phyloP scores from a whole-genome alignment of 2,113 vertebrate genomes.

The Kobus ellipsiprymnus region DNA sequence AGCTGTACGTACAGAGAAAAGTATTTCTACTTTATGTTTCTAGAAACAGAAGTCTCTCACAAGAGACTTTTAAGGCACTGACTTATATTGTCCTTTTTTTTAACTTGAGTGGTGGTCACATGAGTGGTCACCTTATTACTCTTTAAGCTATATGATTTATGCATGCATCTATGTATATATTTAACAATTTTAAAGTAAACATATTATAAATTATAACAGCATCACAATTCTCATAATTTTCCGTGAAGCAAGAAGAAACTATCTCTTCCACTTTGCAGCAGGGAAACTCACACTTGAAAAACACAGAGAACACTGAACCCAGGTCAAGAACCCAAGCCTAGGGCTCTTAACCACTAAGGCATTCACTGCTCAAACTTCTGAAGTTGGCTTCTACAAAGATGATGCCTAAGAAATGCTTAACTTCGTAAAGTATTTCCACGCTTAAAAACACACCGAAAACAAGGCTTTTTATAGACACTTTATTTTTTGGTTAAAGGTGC shows the following conservation, averaged over 20 bases:
- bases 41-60: background rate
- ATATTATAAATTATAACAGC: background rate
- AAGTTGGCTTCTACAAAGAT: background rate
- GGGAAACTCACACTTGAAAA: background rate
- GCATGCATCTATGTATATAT: background rate
- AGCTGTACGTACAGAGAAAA: background rate
- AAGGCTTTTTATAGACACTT: slow-evolving; percentile 53
- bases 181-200: background rate
- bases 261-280: background rate
- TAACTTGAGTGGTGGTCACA: background rate
- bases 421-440: background rate
- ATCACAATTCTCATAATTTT: background rate
- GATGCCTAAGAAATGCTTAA: background rate
- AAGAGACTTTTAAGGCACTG: background rate
- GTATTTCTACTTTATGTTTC: background rate
- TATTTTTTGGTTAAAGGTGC: slow-evolving; percentile 57
- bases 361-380: background rate
- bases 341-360: background rate
- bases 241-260: background rate
- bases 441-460: background rate
- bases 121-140: background rate
- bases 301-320: background rate
- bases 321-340: background rate
- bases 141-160: background rate
- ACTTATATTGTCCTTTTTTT: background rate